Base-by-base conservation (phyloP, 1,140 invertebrate species). In the Aphaenogaster floridana region DNA sequence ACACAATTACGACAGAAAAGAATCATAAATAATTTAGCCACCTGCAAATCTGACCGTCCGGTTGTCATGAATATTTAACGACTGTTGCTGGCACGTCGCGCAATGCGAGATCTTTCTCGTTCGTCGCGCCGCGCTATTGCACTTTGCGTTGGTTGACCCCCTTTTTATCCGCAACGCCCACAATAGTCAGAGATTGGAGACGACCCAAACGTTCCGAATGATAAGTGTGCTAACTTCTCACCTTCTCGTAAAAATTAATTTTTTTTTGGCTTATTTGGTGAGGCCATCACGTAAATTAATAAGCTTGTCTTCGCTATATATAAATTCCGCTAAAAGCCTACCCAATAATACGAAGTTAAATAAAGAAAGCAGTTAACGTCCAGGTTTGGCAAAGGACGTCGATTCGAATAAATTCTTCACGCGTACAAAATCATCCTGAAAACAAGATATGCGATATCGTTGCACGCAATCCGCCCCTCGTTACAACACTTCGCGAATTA, bases 51-150 rank as follows among this genome's bases (percentile, higher is more conserved):
- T 71, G 72, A 34, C 64, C 2, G 21, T 57, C 21, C 63, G 34
- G 63, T 45, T 52, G 72, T 34, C 74, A 76, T 77, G 54, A 84
- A 84, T 84, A 84, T 84, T 84, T 84, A 84, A 84, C 80, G 54
- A 84, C n/a, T 54, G 69, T 84, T 36, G 69, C 54, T 50, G 42
- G 15, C 54, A 52, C 68, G 80, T 74, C 54, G 80, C 52, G 42
- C 42, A 50, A 74, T 45, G 69, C 54, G 52, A 61, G 61, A 84
- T 84, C 69, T 74, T 74, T 84, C 48, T 61, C 42, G 57, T 74
- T 74, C 54, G 48, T 71, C 79, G 80, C 28, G 3, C 11, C 21
- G 9, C 11, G 42, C 80, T 63, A 74, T 84, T 74, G 54, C 69
- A 74, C 52, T 72, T 61, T 34, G 42, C 54, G 69, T 50, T 39